phyloP scores from a whole-genome alignment of 2,888 invertebrate genomes.

The Fabriciana adippe region DNA sequence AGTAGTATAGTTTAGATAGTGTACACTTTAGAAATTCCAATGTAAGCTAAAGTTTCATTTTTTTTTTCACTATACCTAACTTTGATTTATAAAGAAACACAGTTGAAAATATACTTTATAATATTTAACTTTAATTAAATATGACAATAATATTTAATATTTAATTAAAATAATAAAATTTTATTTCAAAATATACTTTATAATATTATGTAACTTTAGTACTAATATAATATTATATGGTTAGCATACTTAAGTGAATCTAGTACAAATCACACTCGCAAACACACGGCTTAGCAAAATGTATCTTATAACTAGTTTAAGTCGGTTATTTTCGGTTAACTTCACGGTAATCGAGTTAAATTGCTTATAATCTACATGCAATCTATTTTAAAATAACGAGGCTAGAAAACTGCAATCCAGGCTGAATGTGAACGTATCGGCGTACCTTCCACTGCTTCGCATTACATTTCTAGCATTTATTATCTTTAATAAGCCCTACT shows the following conservation, averaged over 20 bases:
- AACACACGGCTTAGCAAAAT: no score
- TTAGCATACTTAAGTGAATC: no score
- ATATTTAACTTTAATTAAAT: not conserved
- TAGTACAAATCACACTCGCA: no score
- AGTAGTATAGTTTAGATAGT: not conserved
- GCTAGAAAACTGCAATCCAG: constrained; percentile 34
- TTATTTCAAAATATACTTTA: no score
- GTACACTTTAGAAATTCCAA: not conserved
- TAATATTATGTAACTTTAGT: no score
- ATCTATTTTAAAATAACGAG: constrained; percentile 34
- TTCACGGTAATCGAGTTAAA: constrained; percentile 30
- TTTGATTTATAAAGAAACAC: not conserved
- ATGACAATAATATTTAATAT: not conserved
- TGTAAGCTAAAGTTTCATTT: not conserved
- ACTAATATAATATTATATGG: no score
- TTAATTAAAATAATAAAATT: no score
- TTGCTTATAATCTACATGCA: constrained; percentile 29
- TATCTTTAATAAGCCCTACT: constrained; percentile 35
- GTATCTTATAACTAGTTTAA: constrained; percentile 20
- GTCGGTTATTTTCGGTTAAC: constrained; percentile 33
- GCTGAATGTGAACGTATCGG: constrained; percentile 36
- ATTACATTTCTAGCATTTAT: constrained; percentile 33
- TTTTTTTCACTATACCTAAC: not conserved
- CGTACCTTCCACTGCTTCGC: constrained; percentile 24
- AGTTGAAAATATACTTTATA: not conserved